These are phyloP conservation scores for Helostoma temminkii DNA, from an alignment of 2,797 vertebrate species.

Conservation along the genomic window DNA sequence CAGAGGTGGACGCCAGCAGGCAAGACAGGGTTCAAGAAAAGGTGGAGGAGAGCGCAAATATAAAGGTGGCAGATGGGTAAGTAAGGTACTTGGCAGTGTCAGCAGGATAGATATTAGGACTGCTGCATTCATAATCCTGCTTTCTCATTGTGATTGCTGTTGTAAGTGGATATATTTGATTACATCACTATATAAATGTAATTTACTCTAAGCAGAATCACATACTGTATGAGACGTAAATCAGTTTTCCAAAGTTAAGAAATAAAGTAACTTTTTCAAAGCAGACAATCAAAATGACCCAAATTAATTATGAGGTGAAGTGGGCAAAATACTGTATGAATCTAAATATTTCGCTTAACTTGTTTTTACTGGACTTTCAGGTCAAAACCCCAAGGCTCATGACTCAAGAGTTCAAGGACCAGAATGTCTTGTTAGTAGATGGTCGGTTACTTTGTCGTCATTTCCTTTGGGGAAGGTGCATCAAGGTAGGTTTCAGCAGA, in stretches of 20 bases:
- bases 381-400: conserved; percentile 78
- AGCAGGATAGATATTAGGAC: not conserved
- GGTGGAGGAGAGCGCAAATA: not conserved
- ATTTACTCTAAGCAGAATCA: not conserved
- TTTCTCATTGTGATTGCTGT: not conserved
- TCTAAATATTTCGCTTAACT: not conserved
- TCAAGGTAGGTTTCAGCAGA: conserved; percentile 81
- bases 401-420: conserved; percentile 91
- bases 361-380: conserved; percentile 55
- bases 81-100: not conserved
- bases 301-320: not conserved
- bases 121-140: not conserved
- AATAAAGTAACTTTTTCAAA: not conserved
- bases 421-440: conserved; percentile 87
- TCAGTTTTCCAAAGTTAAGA: not conserved
- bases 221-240: not conserved
- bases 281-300: not conserved
- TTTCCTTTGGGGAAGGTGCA: conserved; percentile 89
- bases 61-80: conserved; percentile 24
- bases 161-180: not conserved
- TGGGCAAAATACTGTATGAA: not conserved
- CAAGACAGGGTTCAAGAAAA: not conserved
- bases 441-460: conserved; percentile 92
- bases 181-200: not conserved
- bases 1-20: not conserved